Conservation (phyloP, 1,140 invertebrate species). For the Micrasema longulum region DNA sequence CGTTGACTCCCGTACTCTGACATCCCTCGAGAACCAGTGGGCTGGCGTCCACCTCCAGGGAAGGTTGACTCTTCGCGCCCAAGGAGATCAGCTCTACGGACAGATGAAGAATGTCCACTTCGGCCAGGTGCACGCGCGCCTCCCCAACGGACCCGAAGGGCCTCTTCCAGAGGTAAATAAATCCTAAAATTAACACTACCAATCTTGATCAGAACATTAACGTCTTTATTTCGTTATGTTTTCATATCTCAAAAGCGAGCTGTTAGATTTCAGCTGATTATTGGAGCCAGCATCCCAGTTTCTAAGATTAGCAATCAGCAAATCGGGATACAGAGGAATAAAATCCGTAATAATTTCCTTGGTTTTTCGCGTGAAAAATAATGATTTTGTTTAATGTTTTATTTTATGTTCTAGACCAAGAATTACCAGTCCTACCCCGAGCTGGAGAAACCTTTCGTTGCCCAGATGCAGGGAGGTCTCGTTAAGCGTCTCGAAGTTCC, state of each 20-base stretch:
- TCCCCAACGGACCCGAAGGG: conserved; percentile 65
- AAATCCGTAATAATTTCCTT: too few species aligned
- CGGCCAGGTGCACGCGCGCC: conserved; percentile 68
- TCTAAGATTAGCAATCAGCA: too few species aligned
- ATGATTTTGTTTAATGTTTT: not conserved
- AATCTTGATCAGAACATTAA: too few species aligned
- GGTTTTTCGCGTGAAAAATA: too few species aligned
- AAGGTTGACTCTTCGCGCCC: conserved; percentile 66
- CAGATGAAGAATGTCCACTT: conserved; percentile 67
- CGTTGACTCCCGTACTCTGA: conserved; percentile 70
- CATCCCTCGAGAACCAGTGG: conserved; percentile 64
- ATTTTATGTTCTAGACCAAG: conserved; percentile 61
- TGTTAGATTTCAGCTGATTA: too few species aligned
- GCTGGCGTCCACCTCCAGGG: conserved; percentile 70
- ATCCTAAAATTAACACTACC: too few species aligned
- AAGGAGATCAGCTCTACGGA: conserved; percentile 64
- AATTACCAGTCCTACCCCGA: conserved; percentile 63
- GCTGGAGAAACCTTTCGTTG: conserved; percentile 66
- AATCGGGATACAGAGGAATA: too few species aligned
- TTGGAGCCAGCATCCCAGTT: too few species aligned
- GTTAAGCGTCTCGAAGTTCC: conserved; percentile 65
- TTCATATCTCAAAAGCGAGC: too few species aligned
- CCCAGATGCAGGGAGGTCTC: conserved; percentile 66
- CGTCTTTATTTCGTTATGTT: too few species aligned
- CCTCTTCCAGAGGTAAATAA: too few species aligned